Conservation (phyloP, 1,140 invertebrate genomes). For the Aphaenogaster rudis region DNA sequence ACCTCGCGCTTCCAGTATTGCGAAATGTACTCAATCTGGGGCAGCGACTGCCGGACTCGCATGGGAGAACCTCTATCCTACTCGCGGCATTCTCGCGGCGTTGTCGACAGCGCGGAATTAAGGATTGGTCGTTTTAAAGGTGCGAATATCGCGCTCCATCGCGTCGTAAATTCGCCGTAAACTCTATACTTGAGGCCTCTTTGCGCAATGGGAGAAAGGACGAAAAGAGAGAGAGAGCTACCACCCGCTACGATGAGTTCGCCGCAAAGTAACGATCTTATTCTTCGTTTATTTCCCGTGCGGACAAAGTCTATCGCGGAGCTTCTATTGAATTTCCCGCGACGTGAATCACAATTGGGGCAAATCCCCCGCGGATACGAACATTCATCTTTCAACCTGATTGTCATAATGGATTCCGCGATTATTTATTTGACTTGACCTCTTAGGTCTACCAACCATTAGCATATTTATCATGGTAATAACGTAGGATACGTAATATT, state of each 20-base stretch:
- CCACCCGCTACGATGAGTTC: constrained; percentile 15
- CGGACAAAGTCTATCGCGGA: constrained; percentile 48
- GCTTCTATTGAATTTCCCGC: constrained; percentile 34
- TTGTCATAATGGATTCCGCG: background rate
- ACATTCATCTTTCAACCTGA: constrained; percentile 33
- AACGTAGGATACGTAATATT: background rate
- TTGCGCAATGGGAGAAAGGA: constrained; percentile 17
- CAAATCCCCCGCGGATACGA: constrained; percentile 22
- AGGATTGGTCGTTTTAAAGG: constrained; percentile 36
- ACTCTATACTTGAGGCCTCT: constrained; percentile 26
- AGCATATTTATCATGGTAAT: background rate
- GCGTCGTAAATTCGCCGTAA: constrained; percentile 40
- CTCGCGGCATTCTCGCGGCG: background rate
- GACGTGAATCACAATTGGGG: constrained; percentile 23
- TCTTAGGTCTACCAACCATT: background rate
- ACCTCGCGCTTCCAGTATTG: constrained; percentile 28
- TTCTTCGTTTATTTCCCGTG: constrained; percentile 50
- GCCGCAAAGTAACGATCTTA: constrained; percentile 57
- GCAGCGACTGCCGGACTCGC: background rate
- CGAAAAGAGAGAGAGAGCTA: background rate
- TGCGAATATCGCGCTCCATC: constrained; percentile 33
- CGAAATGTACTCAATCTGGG: constrained; percentile 32
- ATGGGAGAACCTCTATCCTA: background rate
- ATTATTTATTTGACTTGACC: constrained; percentile 38
- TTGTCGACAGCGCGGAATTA: background rate